These are phyloP conservation scores for Aurelia aurita complex sp. Pacific DNA, from an alignment of 30 jellyfish, hydroid and myxozoan genomes.

Conservation along the genomic window DNA sequence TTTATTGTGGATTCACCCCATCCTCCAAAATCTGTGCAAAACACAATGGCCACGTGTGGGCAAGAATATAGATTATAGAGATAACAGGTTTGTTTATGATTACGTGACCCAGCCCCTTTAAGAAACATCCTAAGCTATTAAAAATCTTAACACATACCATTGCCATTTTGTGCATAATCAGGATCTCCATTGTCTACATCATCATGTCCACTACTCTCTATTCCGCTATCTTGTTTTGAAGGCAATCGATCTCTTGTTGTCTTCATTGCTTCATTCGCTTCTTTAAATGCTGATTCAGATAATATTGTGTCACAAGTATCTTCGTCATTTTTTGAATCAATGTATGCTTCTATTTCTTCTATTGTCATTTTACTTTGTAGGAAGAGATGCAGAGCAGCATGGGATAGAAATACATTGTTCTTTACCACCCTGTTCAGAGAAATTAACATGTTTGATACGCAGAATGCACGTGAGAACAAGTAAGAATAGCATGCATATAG, in stretches of 20 bases:
- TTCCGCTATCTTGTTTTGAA: constrained; percentile 90
- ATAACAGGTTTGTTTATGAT: no score
- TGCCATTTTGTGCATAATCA: background rate
- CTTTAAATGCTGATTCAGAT: constrained; percentile 84
- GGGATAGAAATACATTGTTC: constrained; percentile 84
- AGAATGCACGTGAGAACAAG: no score
- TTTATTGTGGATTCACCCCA: no score
- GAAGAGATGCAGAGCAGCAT: constrained; percentile 92
- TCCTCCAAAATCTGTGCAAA: no score
- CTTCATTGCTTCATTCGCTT: constrained; percentile 8
- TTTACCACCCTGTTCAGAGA: constrained; percentile 71
- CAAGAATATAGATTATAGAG: no score
- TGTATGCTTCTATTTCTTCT: constrained; percentile 83
- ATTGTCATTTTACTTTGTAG: constrained; percentile 89
- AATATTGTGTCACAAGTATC: constrained; percentile 86
- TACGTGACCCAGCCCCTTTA: no score
- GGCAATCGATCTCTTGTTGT: constrained; percentile 60
- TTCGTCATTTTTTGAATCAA: constrained; percentile 84
- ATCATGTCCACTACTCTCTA: constrained; percentile 81
- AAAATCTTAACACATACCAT: no score
- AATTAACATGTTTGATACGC: background rate
- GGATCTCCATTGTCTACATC: constrained; percentile 52
- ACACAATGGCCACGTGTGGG: no score
- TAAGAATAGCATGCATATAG: no score
- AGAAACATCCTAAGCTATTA: no score